These are phyloP conservation scores for Scalopus aquaticus DNA, from an alignment of 2,113 vertebrate species.

Conservation along the genomic window DNA sequence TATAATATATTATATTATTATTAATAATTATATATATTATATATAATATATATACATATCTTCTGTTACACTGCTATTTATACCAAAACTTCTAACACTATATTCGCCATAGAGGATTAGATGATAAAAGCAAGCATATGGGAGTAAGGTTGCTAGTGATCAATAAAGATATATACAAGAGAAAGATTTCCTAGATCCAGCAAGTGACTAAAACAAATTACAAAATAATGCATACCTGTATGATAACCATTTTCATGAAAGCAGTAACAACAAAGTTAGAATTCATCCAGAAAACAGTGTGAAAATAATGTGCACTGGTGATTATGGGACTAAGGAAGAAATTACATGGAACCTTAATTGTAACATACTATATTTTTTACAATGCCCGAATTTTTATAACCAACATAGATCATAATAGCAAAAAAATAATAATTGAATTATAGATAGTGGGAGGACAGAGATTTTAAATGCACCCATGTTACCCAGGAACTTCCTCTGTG, in stretches of 20 bases:
- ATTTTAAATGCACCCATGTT: neutral
- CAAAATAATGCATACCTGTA: neutral
- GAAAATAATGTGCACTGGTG: neutral
- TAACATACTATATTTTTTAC: neutral
- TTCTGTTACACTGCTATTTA: neutral
- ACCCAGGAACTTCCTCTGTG: neutral
- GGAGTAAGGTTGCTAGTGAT: neutral
- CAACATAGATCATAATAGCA: neutral
- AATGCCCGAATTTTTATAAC: neutral
- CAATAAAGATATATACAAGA: neutral
- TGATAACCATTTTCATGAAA: neutral
- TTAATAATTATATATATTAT: no score
- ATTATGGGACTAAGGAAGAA: neutral
- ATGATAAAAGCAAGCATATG: neutral
- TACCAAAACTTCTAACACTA: neutral
- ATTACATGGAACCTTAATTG: neutral
- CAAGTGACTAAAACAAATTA: neutral
- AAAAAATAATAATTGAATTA: neutral
- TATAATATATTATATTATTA: no score
- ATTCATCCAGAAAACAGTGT: neutral
- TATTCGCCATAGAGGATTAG: neutral
- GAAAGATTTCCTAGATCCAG: neutral
- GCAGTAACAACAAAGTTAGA: neutral
- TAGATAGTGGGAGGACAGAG: neutral
- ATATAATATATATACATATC: no score